Base-by-base conservation (phyloP, 2,797 vertebrate species). In the Echeneis naucrates region DNA sequence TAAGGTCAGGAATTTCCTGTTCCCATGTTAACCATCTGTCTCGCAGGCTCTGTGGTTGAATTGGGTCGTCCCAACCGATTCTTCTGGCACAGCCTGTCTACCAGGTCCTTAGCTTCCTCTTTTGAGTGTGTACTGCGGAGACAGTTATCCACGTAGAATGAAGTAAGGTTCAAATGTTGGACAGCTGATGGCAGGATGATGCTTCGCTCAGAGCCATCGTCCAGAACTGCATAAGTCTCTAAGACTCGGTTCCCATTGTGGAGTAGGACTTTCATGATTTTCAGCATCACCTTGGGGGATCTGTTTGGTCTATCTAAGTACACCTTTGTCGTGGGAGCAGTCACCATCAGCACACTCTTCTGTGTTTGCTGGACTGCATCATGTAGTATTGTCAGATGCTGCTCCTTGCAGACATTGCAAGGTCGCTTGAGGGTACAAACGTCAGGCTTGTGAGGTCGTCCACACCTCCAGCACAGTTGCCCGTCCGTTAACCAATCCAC, bases 401-500 rank as follows among this genome's bases (percentile, higher is more conserved):
- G 62, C 50, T 80, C 72, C 14, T 82, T 82, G 7, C 82, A 87
- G n/a, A 21, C 59, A 1, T 75, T 75, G 4, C 70, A 78, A 0
- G 58, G 64, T 13, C 53, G n/a, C 9, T 87, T 84, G 2, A 87
- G 73, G 7, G 63, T 87, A n/a, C 76, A 84, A 6, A 26, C 47
- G 0, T 77, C 37, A 0, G 56, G 52, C 9, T 65, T 66, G 35
- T 85, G 82, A 13, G 56, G 14, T 33, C 17, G 10, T 33, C 82
- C 62, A 16, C 78, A 77, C 10, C 59, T 84, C 66, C 72, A 81
- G 16, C 81, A 81, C 9, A 35, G 32, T 0, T 71, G 26, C 17
- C 64, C 56, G 2, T 81, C 75, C 8, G 2, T 37, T 27, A 79
- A 50, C 78, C 74, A 68, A 79, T 50, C 78, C 74, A 68, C 23